Evolutionary conservation across 2,113 vertebrate species (phyloP), one percentile per base, ranked within the genome.

Genomic region (Tetraodon nigroviridis): DNA sequence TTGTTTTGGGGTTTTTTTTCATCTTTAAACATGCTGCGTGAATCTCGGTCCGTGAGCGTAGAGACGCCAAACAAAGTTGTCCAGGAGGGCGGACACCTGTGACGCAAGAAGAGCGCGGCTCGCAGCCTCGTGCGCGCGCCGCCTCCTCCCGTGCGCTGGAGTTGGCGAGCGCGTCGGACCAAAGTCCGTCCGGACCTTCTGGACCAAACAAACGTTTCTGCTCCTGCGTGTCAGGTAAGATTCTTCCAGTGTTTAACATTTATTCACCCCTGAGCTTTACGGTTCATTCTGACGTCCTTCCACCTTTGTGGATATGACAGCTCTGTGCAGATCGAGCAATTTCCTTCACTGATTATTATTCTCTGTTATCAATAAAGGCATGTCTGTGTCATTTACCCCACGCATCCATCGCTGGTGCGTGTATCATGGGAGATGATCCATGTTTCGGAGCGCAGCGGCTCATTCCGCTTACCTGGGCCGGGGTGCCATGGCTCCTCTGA

Each of bases 141-240:
- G 15, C 44, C 15, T 46, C 16, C 15, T n/a, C n/a, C 44, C 7
- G 15, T 13, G 44, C 7, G n/a, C 14, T 7, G 44, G 5, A 46
- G 56, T 52, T 4, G 48, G 5, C 48, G 27, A 7, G 55, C 21
- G 58, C 47, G 45, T 15, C 6, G 7, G 27, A 42, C 18, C 51
- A 68, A 66, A 86, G 80, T 86, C 79, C 79, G 73, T 10, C 41
- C 62, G 66, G 76, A 80, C 67, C n/a, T 17, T n/a, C 61, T 58
- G 19, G 13, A 46, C 37, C 67, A 64, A 73, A 63, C 69, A 47
- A 15, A 14, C 22, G 4, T 14, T 27, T 65, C 11, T 19, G 18
- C 18, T 1, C 12, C 22, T 20, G 63, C n/a, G 47, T 21, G 8
- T 16, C 69, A 77, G 81, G 85, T 87, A 68, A 78, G 70, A 59